phyloP scores from a whole-genome alignment of 2,797 vertebrate genomes.

The Cyclopterus lumpus region DNA sequence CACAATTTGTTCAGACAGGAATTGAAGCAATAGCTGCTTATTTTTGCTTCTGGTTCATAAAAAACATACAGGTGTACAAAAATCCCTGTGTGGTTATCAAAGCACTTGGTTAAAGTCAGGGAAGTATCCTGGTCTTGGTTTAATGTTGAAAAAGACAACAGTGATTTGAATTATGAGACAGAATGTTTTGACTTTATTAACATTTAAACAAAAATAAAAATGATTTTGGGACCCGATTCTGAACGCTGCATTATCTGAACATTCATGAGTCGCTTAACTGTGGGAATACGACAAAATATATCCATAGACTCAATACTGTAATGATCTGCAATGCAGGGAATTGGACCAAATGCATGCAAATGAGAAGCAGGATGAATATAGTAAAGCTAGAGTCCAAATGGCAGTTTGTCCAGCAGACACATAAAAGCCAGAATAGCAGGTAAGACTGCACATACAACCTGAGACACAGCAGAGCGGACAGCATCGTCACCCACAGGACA shows the following conservation, averaged over 20 bases:
- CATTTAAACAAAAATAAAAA: not conserved
- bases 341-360: not conserved
- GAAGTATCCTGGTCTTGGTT: not conserved
- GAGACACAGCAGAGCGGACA: too few relatives aligned
- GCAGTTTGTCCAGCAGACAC: not conserved
- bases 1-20: conserved; percentile 18
- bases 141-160: not conserved
- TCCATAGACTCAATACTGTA: not conserved
- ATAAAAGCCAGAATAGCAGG: not conserved
- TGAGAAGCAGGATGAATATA: not conserved
- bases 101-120: not conserved
- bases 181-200: not conserved
- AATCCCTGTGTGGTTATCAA: not conserved
- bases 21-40: not conserved
- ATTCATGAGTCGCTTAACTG: not conserved
- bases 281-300: not conserved
- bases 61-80: not conserved
- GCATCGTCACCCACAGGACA: too few relatives aligned
- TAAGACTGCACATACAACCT: too few relatives aligned
- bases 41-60: not conserved
- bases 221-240: not conserved
- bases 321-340: not conserved
- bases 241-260: not conserved
- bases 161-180: not conserved
- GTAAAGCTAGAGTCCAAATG: not conserved